Evolutionary conservation across 2,888 invertebrate genomes (phyloP), one percentile per base, ranked within the genome.

Genomic region (Tribolium freemani): DNA sequence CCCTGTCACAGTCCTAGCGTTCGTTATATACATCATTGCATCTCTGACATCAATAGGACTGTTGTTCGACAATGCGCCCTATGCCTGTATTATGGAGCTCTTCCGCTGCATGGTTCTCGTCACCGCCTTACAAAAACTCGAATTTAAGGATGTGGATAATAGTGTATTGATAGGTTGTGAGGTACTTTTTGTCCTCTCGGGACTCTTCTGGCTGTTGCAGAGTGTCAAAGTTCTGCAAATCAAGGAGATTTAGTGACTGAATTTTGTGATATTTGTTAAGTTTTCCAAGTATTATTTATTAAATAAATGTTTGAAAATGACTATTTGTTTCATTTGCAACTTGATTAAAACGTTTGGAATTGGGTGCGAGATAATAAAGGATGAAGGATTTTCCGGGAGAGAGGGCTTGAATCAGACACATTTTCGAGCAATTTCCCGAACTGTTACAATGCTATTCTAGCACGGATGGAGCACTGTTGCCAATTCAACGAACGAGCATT

Each of bases 11-110:
- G 90, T 91, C 1, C 84, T 90, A 9, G 84, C 88, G 56, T 89
- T 90, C 80, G 90, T 92, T 0, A 73, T 88, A 50, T 93, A 93
- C 87, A 90, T 93, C 76, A 88, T 93, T 51, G 89, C 89, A 1
- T 91, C 93, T 0, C 85, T 94, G 9, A 91, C 91, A 0, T 87
- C 91, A 20, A 92, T 94, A 58, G 93, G 94, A 0, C 89, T 93
- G 88, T 83, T 94, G 5, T 91, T 94, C 78, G 94, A 94, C 78
- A 90, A 91, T 78, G 89, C 90, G 48, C 88, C 89, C 5, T 87
- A 90, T 77, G 92, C 92, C 0, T 88, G 90, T 5, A 80, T 90
- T 1, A 86, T 92, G 38, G 94, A 94, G 84, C 88, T 93, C 0
- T 73, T 89, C 1, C 89, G 94, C 6, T 94, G 93, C 80, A 87